phyloP scores from a whole-genome alignment of 1,140 invertebrate species.

The Vanessa tameamea region DNA sequence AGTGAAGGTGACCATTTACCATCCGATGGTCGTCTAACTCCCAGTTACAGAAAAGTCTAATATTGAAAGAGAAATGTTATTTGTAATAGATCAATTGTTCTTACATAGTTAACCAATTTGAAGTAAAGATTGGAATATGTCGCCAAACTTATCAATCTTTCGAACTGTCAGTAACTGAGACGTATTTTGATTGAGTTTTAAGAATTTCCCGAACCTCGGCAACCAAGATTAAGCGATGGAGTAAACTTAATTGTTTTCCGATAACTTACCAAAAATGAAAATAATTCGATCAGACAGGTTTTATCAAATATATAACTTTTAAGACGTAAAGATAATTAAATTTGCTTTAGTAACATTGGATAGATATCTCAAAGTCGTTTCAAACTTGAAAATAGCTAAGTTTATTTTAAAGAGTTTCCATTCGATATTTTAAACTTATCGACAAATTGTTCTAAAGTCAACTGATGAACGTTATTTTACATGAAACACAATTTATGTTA shows the following conservation, averaged over 20 bases:
- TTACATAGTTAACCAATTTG: not conserved
- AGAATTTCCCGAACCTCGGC: not conserved
- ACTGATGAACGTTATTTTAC: not conserved
- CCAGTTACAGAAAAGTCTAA: too few relatives aligned
- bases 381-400: not conserved
- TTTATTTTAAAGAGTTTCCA: not conserved
- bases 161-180: slow-evolving; percentile 14
- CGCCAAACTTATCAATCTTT: not conserved
- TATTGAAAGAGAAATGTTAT: too few relatives aligned
- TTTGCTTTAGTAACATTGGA: not conserved
- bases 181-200: slow-evolving; percentile 8
- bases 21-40: too few relatives aligned
- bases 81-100: not conserved
- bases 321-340: not conserved
- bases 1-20: too few relatives aligned
- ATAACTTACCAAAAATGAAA: slow-evolving; percentile 7
- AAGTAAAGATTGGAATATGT: not conserved
- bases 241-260: slow-evolving; percentile 14
- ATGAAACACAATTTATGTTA: too few relatives aligned
- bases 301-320: slow-evolving; percentile 13
- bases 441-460: not conserved
- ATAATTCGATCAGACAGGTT: slow-evolving; percentile 2
- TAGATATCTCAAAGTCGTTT: not conserved
- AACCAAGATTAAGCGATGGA: slow-evolving; percentile 1
- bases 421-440: not conserved